Base-by-base conservation (phyloP, 2,888 invertebrate genomes). In the Drosophila kambysellisi region DNA sequence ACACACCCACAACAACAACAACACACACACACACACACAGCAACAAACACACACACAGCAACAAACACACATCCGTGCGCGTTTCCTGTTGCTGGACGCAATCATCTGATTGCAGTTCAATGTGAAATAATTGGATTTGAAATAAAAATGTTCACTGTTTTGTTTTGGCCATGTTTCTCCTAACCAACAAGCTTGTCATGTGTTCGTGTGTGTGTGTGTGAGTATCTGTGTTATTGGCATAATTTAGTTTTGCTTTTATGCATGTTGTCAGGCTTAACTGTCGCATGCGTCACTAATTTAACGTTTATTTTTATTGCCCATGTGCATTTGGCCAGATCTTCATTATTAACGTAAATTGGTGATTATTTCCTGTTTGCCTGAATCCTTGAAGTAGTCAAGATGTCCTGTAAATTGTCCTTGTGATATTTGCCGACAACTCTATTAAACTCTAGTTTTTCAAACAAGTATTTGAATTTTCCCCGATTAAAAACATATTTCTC, bases 61-160 rank as follows among this genome's bases (percentile, higher is more conserved):
- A 43, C 30, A 53, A 17, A 59, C 30, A 61, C 15, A 54, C 52
- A 48, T 39, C 51, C 70, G 57, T 61, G 50, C 51, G 58, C 59
- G 66, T 61, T 79, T 88, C 79, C 89, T 88, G 88, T 85, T 87
- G 79, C 84, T 91, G 90, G 81, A 83, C 88, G 82, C 89, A 88
- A 91, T 90, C 82, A 80, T 84, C 82, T 91, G 91, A 91, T 91
- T 91, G 90, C 89, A 88, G 83, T 89, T 90, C 84, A 82, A 89
- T 91, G 87, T 78, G 81, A 87, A 82, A 88, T 91, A 91, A 91
- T 91, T 91, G 91, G 84, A 91, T 91, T 90, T 88, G 81, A 87
- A 82, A 90, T 88, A 87, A 87, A 90, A 90, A 83, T 89, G 88
- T 79, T 78, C 53, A 48, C 67, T 70, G 71, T 76, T 76, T 78